Evolutionary conservation across 2,888 invertebrate genomes (phyloP), one percentile per base, ranked within the genome.

Genomic region (Mactromeris polynyma): DNA sequence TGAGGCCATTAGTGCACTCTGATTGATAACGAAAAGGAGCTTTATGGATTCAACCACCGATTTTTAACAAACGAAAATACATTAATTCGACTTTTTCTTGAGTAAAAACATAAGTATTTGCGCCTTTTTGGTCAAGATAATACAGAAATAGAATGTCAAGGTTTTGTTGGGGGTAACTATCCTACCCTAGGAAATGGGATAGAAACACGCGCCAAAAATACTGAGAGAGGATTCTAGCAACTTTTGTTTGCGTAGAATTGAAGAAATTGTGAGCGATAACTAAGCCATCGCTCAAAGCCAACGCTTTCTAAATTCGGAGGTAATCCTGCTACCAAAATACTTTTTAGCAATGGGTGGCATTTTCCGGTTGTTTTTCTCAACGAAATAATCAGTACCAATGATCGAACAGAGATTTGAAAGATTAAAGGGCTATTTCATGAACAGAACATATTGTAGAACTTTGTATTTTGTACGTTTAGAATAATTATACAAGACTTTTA

Each of bases 161-260:
- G 51, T 19, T 51, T 19, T 51, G 2, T 51, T 51, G 11, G 51
- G 19, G 51, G 51, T 51, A 51, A 51, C 11, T 51, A 51, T 51
- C 11, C 19, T 51, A 14, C 42, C 7, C 14, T 9, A n/a, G n/a
- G n/a, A n/a, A n/a, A 1, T 51, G 51, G 51, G 4, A n/a, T 19
- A n/a, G 58, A 58, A n/a, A n/a, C n/a, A n/a, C 58, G 58, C 58
- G 58, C 58, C 58, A 7, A 58, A 58, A 54, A 54, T 54, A 58
- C 17, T 21, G 58, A n/a, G 58, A 14, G 51, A 17, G 51, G 51
- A 6, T 17, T 51, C 51, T 9, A 51, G 14, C 11, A n/a, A n/a
- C n/a, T n/a, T 2, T 19, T 51, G 51, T 17, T 51, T 51, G 19
- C 14, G 19, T 9, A n/a, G n/a, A n/a, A n/a, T n/a, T n/a, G n/a